Evolutionary conservation across 2,797 vertebrate species (phyloP), one percentile per base, ranked within the genome.

Genomic region (Diplodus sargus): DNA sequence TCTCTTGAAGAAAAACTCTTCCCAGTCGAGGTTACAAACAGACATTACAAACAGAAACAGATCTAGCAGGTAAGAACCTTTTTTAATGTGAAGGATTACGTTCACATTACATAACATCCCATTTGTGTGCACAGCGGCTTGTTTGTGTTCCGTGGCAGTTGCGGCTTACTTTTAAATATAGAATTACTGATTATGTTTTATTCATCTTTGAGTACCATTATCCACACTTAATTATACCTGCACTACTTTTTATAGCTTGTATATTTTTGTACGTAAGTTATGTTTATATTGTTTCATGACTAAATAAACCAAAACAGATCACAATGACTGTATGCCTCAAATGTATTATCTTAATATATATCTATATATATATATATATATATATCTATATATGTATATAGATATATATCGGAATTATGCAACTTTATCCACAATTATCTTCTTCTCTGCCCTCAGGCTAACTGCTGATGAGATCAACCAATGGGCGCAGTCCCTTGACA

Each of bases 401-500:
- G 2, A 39, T 39, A 39, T 39, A 11, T 39, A 39, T 39, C 11
- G 9, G 39, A 8, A 39, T 39, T 39, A 39, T 39, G 39, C 39
- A 10, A 39, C 39, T 39, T 39, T 39, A 39, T 5, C 34, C 16
- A 2, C 43, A 30, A 43, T 66, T 30, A 61, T 59, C 62, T 1
- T 74, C 59, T 71, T 70, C 45, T 90, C 66, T 79, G 12, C 71
- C 78, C 57, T 81, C 87, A 96, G 95, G 83, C 93, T 92, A 9
- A 93, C 82, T 4, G 54, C 58, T 58, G 94, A 94, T 85, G 95
- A 96, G 47, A 85, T 94, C 30, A 90, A 75, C 28, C 92, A 93
- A 22, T 95, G 95, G 95, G 88, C 92, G 43, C 87, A 94, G 84
- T 96, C 95, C 8, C 75, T 96, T 63, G 94, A 95, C 84, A 91